phyloP scores from a whole-genome alignment of 2,888 invertebrate species.

The Lasioglossum marginatum region DNA sequence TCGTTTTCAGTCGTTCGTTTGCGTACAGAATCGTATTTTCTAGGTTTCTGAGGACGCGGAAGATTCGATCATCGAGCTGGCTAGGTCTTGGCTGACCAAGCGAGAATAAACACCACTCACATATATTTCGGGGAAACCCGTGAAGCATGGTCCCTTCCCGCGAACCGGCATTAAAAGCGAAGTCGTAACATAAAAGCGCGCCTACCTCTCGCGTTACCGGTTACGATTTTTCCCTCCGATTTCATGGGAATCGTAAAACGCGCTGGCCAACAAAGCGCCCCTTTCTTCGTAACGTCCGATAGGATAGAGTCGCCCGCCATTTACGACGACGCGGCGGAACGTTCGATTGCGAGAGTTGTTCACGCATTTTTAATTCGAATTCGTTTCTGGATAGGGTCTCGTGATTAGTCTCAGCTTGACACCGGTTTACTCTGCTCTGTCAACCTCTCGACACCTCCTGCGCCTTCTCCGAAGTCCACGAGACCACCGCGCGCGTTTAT shows the following conservation, averaged over 20 bases:
- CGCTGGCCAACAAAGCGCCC: conserved; percentile 37
- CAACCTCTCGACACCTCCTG: background rate
- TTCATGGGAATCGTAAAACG: conserved; percentile 61
- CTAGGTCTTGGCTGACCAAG: conserved; percentile 24
- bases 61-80: conserved; percentile 29
- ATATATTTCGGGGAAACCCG: conserved; percentile 64
- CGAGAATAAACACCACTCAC: conserved; percentile 62
- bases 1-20: background rate
- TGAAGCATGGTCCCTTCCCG: conserved; percentile 2
- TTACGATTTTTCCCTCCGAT: conserved; percentile 59
- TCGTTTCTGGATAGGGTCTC: background rate
- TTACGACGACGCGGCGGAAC: background rate
- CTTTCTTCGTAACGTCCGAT: conserved; percentile 30
- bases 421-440: conserved; percentile 19
- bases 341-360: background rate
- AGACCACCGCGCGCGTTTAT: background rate
- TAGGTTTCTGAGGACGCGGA: background rate
- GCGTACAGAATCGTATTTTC: background rate
- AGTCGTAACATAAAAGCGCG: conserved; percentile 40
- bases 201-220: conserved; percentile 57
- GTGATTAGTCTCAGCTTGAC: conserved; percentile 27
- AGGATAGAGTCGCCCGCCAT: background rate
- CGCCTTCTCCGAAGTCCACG: background rate
- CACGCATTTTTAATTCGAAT: background rate
- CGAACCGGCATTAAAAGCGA: conserved; percentile 47